These are phyloP conservation scores for Piprites chloris DNA, from an alignment of 2,113 vertebrate genomes.

Conservation along the genomic window DNA sequence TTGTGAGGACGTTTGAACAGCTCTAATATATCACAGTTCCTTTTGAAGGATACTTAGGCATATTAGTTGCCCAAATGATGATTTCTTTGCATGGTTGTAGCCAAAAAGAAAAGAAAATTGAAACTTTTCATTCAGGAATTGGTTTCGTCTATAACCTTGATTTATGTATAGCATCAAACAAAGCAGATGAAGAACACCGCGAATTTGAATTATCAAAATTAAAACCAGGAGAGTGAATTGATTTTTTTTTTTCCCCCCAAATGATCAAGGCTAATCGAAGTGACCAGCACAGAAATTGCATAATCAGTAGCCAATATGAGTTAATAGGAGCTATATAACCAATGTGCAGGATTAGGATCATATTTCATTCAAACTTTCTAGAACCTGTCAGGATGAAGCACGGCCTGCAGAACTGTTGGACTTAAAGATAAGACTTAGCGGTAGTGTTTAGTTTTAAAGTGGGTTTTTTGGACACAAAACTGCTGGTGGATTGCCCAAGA, in stretches of 20 bases:
- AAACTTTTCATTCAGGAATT: conserved; percentile 61
- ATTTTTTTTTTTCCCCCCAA: conserved; percentile 25
- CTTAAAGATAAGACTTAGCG: background rate
- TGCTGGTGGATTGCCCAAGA: background rate
- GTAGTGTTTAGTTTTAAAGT: background rate
- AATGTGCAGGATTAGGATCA: background rate
- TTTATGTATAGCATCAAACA: conserved; percentile 65
- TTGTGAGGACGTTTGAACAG: conserved; percentile 73
- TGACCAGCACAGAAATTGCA: conserved; percentile 35
- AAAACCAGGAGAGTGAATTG: conserved; percentile 56
- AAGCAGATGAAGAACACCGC: conserved; percentile 20
- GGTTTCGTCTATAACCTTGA: conserved; percentile 55
- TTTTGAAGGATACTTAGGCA: conserved; percentile 75
- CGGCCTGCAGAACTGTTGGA: background rate
- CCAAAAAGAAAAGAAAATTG: conserved; percentile 68
- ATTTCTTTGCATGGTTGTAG: conserved; percentile 67
- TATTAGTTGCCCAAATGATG: conserved; percentile 79
- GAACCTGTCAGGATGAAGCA: background rate
- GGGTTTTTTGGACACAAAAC: background rate
- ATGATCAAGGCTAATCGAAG: conserved; percentile 50
- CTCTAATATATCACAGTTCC: conserved; percentile 71
- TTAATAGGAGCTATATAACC: conserved; percentile 18
- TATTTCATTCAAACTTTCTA: conserved; percentile 28
- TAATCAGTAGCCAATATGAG: conserved; percentile 18
- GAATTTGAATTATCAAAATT: conserved; percentile 69